These are phyloP conservation scores for Mactra quadrangularis DNA, from an alignment of 1,140 invertebrate species.

Conservation along the genomic window DNA sequence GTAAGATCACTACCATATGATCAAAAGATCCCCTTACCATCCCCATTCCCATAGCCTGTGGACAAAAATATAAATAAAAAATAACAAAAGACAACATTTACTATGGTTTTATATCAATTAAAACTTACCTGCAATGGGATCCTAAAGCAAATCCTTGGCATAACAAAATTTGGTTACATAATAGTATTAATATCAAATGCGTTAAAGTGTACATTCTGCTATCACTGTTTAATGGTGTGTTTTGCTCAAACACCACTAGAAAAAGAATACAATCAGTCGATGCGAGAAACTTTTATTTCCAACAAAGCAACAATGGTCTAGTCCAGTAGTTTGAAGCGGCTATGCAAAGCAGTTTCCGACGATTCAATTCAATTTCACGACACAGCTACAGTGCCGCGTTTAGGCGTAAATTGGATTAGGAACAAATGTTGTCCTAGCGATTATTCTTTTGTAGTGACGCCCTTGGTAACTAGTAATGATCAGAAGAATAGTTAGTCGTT, in stretches of 20 bases:
- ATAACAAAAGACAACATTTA: slow-evolving; percentile 5
- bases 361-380: slow-evolving; percentile 59
- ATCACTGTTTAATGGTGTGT: slow-evolving; percentile 1
- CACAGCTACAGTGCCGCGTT: slow-evolving; percentile 45
- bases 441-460: slow-evolving; percentile 52
- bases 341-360: slow-evolving; percentile 31
- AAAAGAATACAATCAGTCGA: slow-evolving; percentile 18
- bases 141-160: slow-evolving; percentile 36
- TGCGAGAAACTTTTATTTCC: slow-evolving; percentile 10
- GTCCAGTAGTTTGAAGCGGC: slow-evolving; percentile 7
- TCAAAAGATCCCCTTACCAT: background rate
- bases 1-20: slow-evolving; percentile 16
- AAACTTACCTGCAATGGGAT: slow-evolving; percentile 45
- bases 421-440: slow-evolving; percentile 32
- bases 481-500: slow-evolving; percentile 23
- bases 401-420: slow-evolving; percentile 49
- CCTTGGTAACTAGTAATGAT: slow-evolving; percentile 41
- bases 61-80: slow-evolving; percentile 16
- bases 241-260: background rate
- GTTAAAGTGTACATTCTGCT: slow-evolving; percentile 17
- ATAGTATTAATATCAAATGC: slow-evolving; percentile 5
- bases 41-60: slow-evolving; percentile 4
- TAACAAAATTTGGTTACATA: slow-evolving; percentile 16
- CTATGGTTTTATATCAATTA: background rate
- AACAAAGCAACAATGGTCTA: background rate